Conservation (phyloP, 2,888 invertebrate genomes). For the Ischnura elegans region DNA sequence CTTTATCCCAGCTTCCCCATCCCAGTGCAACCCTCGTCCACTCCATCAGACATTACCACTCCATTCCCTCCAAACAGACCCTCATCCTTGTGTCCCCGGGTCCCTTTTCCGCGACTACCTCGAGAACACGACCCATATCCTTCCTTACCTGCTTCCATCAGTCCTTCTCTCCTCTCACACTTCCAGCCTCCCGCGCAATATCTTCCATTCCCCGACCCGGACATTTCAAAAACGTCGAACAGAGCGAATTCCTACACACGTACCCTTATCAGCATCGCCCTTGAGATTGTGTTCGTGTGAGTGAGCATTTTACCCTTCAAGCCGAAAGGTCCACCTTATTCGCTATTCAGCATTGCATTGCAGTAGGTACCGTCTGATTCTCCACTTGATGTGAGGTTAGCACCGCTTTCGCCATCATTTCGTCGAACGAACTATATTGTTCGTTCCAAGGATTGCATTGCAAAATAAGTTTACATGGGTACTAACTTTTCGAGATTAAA, state of each 20-base stretch:
- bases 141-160: not conserved
- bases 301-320: too few relatives aligned
- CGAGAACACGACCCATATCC: not conserved
- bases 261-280: not conserved
- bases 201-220: not conserved
- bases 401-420: too few relatives aligned
- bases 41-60: conserved; percentile 21
- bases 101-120: not conserved
- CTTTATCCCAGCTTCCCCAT: not conserved
- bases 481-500: too few relatives aligned
- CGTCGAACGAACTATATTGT: too few relatives aligned
- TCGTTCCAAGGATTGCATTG: too few relatives aligned
- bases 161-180: not conserved
- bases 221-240: conserved; percentile 22
- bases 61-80: not conserved
- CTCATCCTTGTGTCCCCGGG: not conserved
- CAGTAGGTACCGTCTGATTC: too few relatives aligned
- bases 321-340: too few relatives aligned
- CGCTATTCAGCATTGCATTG: too few relatives aligned
- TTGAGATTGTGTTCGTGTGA: not conserved
- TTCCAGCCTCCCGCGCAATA: not conserved
- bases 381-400: too few relatives aligned
- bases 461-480: too few relatives aligned
- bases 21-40: not conserved
- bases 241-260: conserved; percentile 5